Percentiles rank a stretch among this genome's conserved stretches.
Evolutionary conservation across 1,140 invertebrate species (phyloP).

Genomic region (Drosophila athabasca): DNA sequence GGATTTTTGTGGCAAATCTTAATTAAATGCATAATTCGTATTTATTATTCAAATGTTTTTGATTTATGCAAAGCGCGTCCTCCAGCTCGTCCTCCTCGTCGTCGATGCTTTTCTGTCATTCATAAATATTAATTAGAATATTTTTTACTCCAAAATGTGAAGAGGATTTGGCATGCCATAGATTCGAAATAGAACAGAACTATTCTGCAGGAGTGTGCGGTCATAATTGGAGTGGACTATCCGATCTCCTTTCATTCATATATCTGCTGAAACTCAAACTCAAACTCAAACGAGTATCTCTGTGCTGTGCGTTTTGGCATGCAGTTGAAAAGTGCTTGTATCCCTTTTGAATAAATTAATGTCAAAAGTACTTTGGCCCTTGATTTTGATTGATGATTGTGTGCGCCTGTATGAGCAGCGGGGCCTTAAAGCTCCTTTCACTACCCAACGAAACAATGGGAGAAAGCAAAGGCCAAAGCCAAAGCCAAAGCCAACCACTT

Average conservation of each 20-base stretch:
- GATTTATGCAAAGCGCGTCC: conserved; percentile 72
- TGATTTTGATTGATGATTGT: conserved; percentile 84
- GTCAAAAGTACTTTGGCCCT: conserved; percentile 83
- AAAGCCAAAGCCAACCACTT: conserved; percentile 27
- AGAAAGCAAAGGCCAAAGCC: conserved; percentile 11
- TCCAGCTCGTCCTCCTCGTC: not conserved
- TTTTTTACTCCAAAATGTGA: conserved; percentile 31
- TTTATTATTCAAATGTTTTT: conserved; percentile 77
- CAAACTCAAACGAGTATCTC: not conserved
- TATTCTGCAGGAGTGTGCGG: conserved; percentile 37
- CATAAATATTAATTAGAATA: conserved; percentile 75
- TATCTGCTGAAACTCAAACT: too few species aligned
- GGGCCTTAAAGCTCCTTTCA: conserved; percentile 38
- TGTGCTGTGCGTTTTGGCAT: not conserved
- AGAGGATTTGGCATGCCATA: conserved; percentile 34
- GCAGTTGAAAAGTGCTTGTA: conserved; percentile 67
- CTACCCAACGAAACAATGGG: conserved; percentile 1
- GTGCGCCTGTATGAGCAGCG: conserved; percentile 55
- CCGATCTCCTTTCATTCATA: not conserved
- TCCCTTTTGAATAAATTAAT: conserved; percentile 84
- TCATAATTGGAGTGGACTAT: conserved; percentile 54
- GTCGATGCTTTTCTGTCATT: conserved; percentile 25
- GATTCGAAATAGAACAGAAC: conserved; percentile 58
- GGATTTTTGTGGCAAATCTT: conserved; percentile 66
- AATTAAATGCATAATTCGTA: conserved; percentile 81